These are phyloP conservation scores for Synaphobranchus kaupii DNA, from an alignment of 2,797 vertebrate genomes.

Conservation along the genomic window DNA sequence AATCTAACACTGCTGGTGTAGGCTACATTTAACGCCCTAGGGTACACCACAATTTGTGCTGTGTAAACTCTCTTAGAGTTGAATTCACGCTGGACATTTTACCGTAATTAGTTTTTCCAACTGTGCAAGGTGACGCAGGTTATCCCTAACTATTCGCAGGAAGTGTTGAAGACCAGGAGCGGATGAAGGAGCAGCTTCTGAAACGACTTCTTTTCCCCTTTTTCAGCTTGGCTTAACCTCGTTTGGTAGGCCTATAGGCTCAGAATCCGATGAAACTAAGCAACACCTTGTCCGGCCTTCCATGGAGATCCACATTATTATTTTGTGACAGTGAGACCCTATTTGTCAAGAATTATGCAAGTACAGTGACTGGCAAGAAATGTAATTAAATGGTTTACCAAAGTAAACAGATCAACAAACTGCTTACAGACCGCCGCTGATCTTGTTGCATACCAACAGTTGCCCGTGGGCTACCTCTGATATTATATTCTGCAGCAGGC, in stretches of 20 bases:
- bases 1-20: too few relatives aligned
- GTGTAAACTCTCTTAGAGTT: too few relatives aligned
- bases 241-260: neutral
- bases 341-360: slow-evolving; percentile 57
- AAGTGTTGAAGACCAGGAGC: neutral
- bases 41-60: too few relatives aligned
- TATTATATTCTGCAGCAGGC: slow-evolving; percentile 34
- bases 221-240: neutral
- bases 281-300: slow-evolving; percentile 14
- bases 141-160: neutral
- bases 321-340: slow-evolving; percentile 42
- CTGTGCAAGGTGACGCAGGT: neutral
- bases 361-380: slow-evolving; percentile 56
- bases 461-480: slow-evolving; percentile 45
- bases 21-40: too few relatives aligned
- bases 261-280: neutral
- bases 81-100: too few relatives aligned
- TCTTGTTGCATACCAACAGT: slow-evolving; percentile 69
- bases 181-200: neutral
- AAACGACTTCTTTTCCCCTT: neutral
- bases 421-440: slow-evolving; percentile 47
- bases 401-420: slow-evolving; percentile 63
- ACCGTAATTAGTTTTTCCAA: neutral
- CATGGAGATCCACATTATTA: slow-evolving; percentile 25
- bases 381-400: slow-evolving; percentile 63